Base-by-base conservation (phyloP, 1,140 invertebrate genomes). In the Aphelinus atriplicis region DNA sequence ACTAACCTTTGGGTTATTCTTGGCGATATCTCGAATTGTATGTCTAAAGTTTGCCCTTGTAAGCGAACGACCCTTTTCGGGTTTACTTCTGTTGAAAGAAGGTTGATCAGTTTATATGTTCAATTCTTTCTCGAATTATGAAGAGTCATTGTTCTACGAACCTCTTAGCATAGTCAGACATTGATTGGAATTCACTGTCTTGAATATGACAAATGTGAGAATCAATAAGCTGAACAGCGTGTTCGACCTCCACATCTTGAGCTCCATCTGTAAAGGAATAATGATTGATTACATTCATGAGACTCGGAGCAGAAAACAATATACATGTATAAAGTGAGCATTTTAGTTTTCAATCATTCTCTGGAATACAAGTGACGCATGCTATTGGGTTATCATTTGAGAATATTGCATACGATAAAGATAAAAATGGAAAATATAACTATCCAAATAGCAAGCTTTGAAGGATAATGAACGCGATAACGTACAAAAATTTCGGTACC, bases 1-100 rank as follows among this genome's bases (percentile, higher is more conserved):
- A 88, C 87, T 46, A 94, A 81, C 71, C 91, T 89, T 78, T 94
- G 93, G 0, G 90, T 90, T 3, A 90, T 78, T 62, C 91, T 85
- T 7, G 85, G 85, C 1, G 91, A 90, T 0, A 90, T 84, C 79
- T 91, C 90, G 50, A 93, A 83, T 26, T 82, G 85, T 10, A 91
- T 81, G 53, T 78, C 78, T 66, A 85, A 50, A 1, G 79, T 61
- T 46, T 82, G 62, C 6, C 81, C 80, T 1, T 86, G 80, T 10
- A 80, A 3, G 43, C 82, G 62, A 1, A 84, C 75, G 26, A 81
- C 60, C 7, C 85, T 77, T 69, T 87, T 86, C 6, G 85, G 84
- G 55, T 79, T 82, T 9, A 84, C 80, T 61, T 87, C 86, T 87
- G 78, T 26, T 53, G 57, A 75, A 71, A 67, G 57, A 69, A 67